Conservation (phyloP, 64 coral and sea anemone genomes). For the Montipora cactus region DNA sequence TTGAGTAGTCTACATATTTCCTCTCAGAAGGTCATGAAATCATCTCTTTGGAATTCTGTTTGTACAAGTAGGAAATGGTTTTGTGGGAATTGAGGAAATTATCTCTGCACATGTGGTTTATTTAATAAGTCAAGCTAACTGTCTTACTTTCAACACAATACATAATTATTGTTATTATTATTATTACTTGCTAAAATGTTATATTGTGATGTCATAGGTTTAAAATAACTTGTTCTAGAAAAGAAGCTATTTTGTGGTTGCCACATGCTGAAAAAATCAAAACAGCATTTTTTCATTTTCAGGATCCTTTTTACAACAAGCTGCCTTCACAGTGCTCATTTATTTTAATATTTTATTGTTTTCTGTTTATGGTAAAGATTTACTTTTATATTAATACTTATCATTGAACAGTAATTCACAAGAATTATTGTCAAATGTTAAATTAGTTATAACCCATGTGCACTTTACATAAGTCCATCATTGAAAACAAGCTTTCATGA, state of each 20-base stretch:
- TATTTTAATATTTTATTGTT: not conserved
- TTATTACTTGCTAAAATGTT: not conserved
- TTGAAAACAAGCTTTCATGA: not conserved
- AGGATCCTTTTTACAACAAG: not conserved
- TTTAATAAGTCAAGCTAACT: not conserved
- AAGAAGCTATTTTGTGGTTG: not conserved
- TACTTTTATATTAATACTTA: not conserved
- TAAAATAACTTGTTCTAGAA: not conserved
- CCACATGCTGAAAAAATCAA: not conserved
- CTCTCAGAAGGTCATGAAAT: not conserved
- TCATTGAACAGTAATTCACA: not conserved
- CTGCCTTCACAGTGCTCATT: not conserved
- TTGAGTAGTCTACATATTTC: not conserved
- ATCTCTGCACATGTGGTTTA: not conserved
- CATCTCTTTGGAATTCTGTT: not conserved
- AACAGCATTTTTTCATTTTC: not conserved
- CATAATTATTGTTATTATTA: no score
- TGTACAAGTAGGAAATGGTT: not conserved
- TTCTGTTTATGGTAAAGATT: not conserved
- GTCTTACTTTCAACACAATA: not conserved
- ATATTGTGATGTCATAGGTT: not conserved
- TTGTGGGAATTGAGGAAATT: not conserved
- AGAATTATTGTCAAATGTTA: not conserved
- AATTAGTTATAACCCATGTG: not conserved
- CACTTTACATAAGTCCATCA: not conserved